Conservation (phyloP, 2,797 vertebrate species). For the Prionace glauca region DNA sequence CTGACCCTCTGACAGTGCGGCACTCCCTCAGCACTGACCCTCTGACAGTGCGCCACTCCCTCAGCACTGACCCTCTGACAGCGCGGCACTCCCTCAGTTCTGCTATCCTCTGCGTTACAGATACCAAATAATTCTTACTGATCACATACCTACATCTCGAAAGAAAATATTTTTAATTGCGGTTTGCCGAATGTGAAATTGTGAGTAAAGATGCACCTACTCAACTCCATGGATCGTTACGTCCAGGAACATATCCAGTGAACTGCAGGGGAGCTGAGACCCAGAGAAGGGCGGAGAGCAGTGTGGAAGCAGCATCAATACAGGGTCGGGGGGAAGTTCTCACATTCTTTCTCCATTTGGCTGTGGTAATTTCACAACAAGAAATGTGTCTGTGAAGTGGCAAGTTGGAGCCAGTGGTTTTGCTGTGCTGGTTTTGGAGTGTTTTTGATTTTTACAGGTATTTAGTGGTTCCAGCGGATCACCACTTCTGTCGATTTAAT, state of each 20-base stretch:
- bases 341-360: background rate
- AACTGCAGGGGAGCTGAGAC: background rate
- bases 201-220: background rate
- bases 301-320: no score
- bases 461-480: background rate
- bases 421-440: background rate
- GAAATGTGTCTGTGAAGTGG: background rate
- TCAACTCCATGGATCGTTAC: background rate
- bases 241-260: background rate
- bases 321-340: background rate
- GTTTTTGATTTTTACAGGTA: background rate
- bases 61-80: background rate
- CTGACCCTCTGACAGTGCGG: background rate
- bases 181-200: background rate
- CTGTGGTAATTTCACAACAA: background rate
- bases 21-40: background rate
- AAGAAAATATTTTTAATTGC: background rate
- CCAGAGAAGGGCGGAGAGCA: background rate
- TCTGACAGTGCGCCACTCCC: background rate
- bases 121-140: background rate
- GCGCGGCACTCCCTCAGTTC: background rate
- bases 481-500: background rate
- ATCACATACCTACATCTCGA: background rate
- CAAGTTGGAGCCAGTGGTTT: background rate
- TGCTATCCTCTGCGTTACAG: background rate